Conservation (phyloP, 2,888 invertebrate species). For the Himalopsyche japonica region DNA sequence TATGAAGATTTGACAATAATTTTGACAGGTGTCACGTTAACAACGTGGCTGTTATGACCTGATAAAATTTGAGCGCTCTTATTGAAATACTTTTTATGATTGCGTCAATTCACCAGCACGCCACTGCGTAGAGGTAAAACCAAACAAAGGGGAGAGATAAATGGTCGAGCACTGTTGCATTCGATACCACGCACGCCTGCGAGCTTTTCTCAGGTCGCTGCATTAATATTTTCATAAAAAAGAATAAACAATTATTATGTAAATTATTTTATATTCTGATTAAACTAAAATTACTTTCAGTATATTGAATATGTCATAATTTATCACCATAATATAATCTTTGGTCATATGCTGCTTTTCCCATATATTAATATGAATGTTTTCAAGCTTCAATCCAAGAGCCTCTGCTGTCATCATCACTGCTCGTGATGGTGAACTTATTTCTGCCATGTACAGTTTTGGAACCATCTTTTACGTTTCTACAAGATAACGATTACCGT, state of each 20-base stretch:
- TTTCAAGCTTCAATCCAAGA: constrained; percentile 9
- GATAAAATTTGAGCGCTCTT: no score
- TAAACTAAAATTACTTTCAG: no score
- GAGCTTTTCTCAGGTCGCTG: neutral
- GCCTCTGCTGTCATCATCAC: constrained; percentile 52
- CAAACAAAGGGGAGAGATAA: neutral
- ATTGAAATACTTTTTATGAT: no score
- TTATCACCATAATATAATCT: constrained; percentile 51
- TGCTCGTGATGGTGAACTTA: constrained; percentile 53
- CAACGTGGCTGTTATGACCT: no score
- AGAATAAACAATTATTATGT: no score
- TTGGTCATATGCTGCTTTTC: constrained; percentile 48
- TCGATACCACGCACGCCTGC: neutral
- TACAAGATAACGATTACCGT: no score
- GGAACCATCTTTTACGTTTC: constrained; percentile 45
- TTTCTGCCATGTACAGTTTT: constrained; percentile 48
- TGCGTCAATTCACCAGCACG: neutral
- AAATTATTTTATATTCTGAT: no score
- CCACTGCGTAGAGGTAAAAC: neutral
- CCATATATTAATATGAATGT: constrained; percentile 42
- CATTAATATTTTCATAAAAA: no score
- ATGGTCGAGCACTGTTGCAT: neutral
- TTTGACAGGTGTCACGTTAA: no score
- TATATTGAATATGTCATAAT: constrained; percentile 9
- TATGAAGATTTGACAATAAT: no score